Base-by-base conservation (phyloP, 1,140 invertebrate species). In the Coelopa frigida region DNA sequence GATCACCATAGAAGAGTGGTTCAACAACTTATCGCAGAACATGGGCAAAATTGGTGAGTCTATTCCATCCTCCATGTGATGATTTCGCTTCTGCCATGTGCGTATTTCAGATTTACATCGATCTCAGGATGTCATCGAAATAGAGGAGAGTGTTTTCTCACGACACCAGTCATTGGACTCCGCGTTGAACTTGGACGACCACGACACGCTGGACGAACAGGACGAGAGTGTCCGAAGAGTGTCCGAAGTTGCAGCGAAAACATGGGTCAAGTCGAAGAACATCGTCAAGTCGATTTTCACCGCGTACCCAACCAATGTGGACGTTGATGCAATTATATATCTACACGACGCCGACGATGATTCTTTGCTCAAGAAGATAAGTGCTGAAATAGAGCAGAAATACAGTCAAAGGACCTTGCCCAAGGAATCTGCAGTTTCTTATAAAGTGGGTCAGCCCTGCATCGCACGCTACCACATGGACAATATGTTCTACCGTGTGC, bases 401-500 rank as follows among this genome's bases (percentile, higher is more conserved):
- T 50, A 51, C 44, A 11, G 52, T 51, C 15, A 57, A 29, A 11
- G 51, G 10, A 1, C 21, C n/a, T 14, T 27, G 29, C 38, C 49
- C n/a, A n/a, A n/a, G n/a, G 21, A 33, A 17, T 29, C 18, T 4
- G 33, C 35, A 1, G 23, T 40, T 15, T 12, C 3, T 3, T 50
- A 53, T 61, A 32, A 18, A 7, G 15, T 18, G 3, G 81, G 78
- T 2, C 78, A 85, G 44, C 68, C 79, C 0, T 85, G 83, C 50
- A 67, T 83, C 12, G 81, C 75, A 1, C 68, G 72, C 37, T 87
- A 75, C 61, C 74, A 75, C 52, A 12, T 72, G 5, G 78, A 86
- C 56, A 68, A 75, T 3, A 67, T 69, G 10, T 83, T 81, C 71
- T 83, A 83, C 55, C 72, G 82, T 44, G 79, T 77, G 17, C 54